Conservation (phyloP, 2,888 invertebrate genomes). For the Ophioninae sp. region DNA sequence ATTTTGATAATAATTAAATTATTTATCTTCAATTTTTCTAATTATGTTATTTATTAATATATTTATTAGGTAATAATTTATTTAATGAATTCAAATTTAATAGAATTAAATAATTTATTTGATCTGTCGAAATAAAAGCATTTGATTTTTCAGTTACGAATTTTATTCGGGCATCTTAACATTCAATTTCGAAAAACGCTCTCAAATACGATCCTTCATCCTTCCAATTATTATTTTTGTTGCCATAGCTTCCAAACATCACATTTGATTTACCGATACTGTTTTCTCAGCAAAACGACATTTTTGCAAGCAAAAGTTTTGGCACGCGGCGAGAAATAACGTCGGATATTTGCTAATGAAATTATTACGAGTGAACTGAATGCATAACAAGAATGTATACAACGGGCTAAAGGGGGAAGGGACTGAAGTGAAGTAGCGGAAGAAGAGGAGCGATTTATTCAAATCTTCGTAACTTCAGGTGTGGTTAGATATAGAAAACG, state of each 20-base stretch:
- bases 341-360: slow-evolving; percentile 13
- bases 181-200: background rate
- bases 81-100: too few species aligned
- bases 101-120: too few species aligned
- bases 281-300: background rate
- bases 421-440: slow-evolving; percentile 19
- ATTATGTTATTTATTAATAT: too few species aligned
- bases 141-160: background rate
- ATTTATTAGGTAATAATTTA: too few species aligned
- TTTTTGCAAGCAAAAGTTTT: background rate
- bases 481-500: background rate
- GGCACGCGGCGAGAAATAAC: slow-evolving; percentile 3
- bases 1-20: too few species aligned
- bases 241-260: background rate
- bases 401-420: background rate
- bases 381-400: slow-evolving; percentile 39
- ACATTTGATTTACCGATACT: background rate
- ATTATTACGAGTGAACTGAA: slow-evolving; percentile 33
- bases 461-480: slow-evolving; percentile 20
- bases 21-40: too few species aligned
- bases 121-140: too few species aligned
- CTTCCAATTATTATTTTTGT: background rate
- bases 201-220: background rate
- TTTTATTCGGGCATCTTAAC: background rate
- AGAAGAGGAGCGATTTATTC: slow-evolving; percentile 27